These are phyloP conservation scores for Caenorhabditis briggsae DNA, from an alignment of 1,140 invertebrate species.

Conservation along the genomic window DNA sequence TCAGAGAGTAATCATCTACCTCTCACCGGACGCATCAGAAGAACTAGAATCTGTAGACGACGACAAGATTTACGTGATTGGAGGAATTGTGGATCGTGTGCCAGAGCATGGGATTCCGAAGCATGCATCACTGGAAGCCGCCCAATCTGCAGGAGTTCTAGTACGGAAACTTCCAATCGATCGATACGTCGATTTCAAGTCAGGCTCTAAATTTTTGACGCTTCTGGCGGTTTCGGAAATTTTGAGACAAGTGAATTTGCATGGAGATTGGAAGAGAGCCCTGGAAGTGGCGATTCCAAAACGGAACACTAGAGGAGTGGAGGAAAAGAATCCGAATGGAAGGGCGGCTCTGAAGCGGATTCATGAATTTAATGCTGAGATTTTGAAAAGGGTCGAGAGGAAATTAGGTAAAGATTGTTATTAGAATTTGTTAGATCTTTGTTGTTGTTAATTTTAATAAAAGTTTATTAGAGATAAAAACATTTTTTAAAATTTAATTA, in stretches of 20 bases:
- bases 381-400: slow-evolving; percentile 30
- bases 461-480: background rate
- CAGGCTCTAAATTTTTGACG: slow-evolving; percentile 68
- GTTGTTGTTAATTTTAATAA: no score
- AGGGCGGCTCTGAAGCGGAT: slow-evolving; percentile 41
- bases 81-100: slow-evolving; percentile 71
- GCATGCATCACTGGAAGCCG: slow-evolving; percentile 64
- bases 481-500: background rate
- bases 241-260: slow-evolving; percentile 62
- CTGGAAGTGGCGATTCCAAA: slow-evolving; percentile 66
- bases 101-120: slow-evolving; percentile 67
- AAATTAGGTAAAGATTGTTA: background rate
- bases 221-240: slow-evolving; percentile 67
- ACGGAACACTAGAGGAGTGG: slow-evolving; percentile 55
- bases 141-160: slow-evolving; percentile 62
- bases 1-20: slow-evolving; percentile 62
- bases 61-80: slow-evolving; percentile 67
- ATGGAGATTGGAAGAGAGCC: slow-evolving; percentile 64
- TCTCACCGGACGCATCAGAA: slow-evolving; percentile 68
- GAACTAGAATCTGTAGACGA: slow-evolving; percentile 62
- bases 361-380: slow-evolving; percentile 52
- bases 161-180: slow-evolving; percentile 65
- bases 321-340: slow-evolving; percentile 63
- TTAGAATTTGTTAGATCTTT: background rate
- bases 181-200: slow-evolving; percentile 64